Evolutionary conservation across 2,888 invertebrate species (phyloP).

Genomic region (Lysandra coridon): DNA sequence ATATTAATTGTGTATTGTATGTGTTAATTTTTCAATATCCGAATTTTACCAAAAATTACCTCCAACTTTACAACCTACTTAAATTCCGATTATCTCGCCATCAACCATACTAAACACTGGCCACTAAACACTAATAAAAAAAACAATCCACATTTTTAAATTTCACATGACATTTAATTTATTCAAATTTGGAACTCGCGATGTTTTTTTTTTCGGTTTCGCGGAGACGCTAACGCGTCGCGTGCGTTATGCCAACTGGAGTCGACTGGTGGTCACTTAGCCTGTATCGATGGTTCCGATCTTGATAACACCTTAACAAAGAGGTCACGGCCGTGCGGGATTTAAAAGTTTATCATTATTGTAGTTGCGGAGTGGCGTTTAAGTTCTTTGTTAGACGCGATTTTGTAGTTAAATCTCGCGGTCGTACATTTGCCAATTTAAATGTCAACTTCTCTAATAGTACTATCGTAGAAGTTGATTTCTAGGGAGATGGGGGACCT

Average conservation of each 20-base stretch:
- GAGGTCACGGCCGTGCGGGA: constrained; percentile 68
- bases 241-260: constrained; percentile 68
- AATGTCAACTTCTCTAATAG: too few relatives aligned
- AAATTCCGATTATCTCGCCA: constrained; percentile 14
- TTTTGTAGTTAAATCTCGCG: background rate
- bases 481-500: too few relatives aligned
- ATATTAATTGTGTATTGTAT: too few relatives aligned
- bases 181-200: constrained; percentile 26
- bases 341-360: constrained; percentile 42
- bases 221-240: constrained; percentile 57
- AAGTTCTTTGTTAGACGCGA: background rate
- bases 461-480: too few relatives aligned
- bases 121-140: background rate
- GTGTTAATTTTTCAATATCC: background rate
- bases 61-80: background rate
- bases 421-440: too few relatives aligned
- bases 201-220: constrained; percentile 45
- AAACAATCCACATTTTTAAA: constrained; percentile 10
- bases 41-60: background rate
- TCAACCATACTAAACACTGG: background rate
- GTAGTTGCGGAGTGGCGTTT: background rate
- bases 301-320: constrained; percentile 67
- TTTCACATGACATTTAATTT: constrained; percentile 11
- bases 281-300: constrained; percentile 71
- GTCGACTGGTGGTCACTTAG: constrained; percentile 65